Evolutionary conservation across 2,113 vertebrate species (phyloP).

Genomic region (Hemiscyllium ocellatum): DNA sequence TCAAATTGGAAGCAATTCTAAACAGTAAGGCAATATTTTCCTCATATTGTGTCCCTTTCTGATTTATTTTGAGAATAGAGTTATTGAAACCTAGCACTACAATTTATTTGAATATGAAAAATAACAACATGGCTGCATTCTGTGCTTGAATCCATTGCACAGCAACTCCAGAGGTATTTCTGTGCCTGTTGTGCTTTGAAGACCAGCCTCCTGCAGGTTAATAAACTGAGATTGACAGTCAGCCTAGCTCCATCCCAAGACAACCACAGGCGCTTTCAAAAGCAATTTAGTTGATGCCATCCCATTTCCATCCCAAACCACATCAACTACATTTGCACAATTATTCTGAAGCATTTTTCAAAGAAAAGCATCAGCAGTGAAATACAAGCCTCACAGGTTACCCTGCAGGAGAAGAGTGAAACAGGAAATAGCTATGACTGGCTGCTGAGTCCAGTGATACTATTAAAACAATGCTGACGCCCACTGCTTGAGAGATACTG

Average conservation of each 20-base stretch:
- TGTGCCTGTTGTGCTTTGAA: neutral
- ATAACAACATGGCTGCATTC: neutral
- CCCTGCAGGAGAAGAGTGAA: neutral
- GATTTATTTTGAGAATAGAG: neutral
- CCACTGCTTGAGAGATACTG: neutral
- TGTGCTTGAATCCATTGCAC: no score
- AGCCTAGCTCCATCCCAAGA: constrained; percentile 42
- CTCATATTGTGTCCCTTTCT: neutral
- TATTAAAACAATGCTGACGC: constrained; percentile 36
- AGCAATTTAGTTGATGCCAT: constrained; percentile 41
- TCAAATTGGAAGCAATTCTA: neutral
- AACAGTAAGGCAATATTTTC: neutral
- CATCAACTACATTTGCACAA: constrained; percentile 41
- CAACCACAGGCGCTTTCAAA: constrained; percentile 44
- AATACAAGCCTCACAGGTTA: neutral
- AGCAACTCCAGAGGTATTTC: neutral
- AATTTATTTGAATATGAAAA: neutral
- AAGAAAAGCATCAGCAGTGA: neutral
- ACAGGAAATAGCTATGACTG: constrained; percentile 31
- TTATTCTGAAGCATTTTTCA: neutral
- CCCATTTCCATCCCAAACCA: neutral
- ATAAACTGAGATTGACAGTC: constrained; percentile 50
- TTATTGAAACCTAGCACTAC: neutral
- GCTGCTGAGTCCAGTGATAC: neutral
- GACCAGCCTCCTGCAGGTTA: constrained; percentile 42